Evolutionary conservation across 1,140 invertebrate genomes (phyloP).

Genomic region (Drosophila miranda): DNA sequence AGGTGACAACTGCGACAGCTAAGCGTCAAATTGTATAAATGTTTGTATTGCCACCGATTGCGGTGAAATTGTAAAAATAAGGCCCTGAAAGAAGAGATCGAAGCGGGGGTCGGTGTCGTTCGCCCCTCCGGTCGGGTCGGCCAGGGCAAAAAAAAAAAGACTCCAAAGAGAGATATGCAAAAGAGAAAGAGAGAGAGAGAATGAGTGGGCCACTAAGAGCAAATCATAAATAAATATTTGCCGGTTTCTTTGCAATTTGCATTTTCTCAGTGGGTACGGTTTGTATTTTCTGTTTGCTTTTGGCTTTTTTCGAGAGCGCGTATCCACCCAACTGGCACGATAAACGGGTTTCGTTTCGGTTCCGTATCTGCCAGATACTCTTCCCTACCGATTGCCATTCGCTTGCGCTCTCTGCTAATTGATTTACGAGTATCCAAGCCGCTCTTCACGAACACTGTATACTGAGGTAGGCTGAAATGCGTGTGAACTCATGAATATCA

Average conservation of each 20-base stretch:
- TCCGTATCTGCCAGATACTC: conserved; percentile 51
- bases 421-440: conserved; percentile 44
- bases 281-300: conserved; percentile 27
- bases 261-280: conserved; percentile 14
- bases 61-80: conserved; percentile 57
- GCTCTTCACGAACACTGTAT: conserved; percentile 23
- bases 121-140: not conserved
- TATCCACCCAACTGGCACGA: conserved; percentile 3
- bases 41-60: conserved; percentile 59
- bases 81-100: conserved; percentile 16
- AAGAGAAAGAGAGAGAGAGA: conserved; percentile 3
- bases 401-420: conserved; percentile 49
- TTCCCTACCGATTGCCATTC: conserved; percentile 4
- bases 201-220: conserved; percentile 6
- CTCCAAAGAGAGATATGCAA: not conserved
- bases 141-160: no score
- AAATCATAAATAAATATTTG: conserved; percentile 67
- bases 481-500: not conserved
- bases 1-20: conserved; percentile 60
- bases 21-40: conserved; percentile 74
- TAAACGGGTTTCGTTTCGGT: conserved; percentile 52
- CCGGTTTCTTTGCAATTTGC: conserved; percentile 33
- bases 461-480: conserved; percentile 1
- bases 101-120: conserved; percentile 20
- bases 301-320: conserved; percentile 37